Percentiles rank a stretch among this genome's conserved stretches.
Evolutionary conservation across 2,797 vertebrate genomes (phyloP).

Genomic region (Dryobates pubescens): DNA sequence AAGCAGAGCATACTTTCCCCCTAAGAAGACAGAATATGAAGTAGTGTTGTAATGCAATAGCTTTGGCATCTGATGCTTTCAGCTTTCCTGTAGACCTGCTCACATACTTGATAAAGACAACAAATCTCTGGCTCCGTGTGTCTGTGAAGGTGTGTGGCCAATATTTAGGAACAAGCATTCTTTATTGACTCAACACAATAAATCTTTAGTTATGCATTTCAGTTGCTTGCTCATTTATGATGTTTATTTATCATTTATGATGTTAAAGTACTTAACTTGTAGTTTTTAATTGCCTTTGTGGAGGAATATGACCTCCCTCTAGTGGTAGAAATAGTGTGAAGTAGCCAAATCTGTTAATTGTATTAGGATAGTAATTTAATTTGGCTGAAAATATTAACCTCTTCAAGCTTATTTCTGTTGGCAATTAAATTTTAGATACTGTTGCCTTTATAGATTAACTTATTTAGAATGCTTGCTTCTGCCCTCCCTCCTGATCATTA

Average conservation of each 20-base stretch:
- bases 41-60: neutral
- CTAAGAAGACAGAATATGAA: neutral
- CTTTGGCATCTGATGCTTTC: neutral
- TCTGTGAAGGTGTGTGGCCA: neutral
- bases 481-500: neutral
- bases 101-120: neutral
- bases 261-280: neutral
- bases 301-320: slow-evolving; percentile 40
- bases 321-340: neutral
- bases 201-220: neutral
- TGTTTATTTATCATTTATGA: neutral
- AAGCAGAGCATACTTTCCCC: neutral
- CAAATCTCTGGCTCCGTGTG: neutral
- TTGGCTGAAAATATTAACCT: neutral
- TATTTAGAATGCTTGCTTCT: neutral
- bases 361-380: neutral
- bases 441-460: neutral
- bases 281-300: neutral
- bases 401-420: neutral
- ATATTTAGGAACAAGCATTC: neutral
- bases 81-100: slow-evolving; percentile 14
- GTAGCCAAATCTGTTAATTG: neutral
- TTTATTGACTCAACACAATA: neutral
- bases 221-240: neutral
- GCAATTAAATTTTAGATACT: neutral